These are phyloP conservation scores for Athalia rosae DNA, from an alignment of 2,888 invertebrate species.

Conservation along the genomic window DNA sequence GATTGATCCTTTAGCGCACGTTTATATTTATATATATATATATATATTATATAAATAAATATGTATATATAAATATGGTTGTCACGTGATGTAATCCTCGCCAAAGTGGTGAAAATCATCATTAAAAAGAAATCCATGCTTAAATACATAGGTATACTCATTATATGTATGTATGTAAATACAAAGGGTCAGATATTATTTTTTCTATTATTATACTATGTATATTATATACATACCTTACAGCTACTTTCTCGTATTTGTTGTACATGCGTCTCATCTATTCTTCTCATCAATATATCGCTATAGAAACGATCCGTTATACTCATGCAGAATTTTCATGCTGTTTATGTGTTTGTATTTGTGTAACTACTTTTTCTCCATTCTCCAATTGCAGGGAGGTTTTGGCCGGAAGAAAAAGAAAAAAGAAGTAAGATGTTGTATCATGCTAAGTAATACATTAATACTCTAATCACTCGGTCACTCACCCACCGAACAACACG, in stretches of 20 bases:
- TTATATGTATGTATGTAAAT: slow-evolving; percentile 31
- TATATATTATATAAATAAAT: too few species aligned
- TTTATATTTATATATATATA: slow-evolving; percentile 18
- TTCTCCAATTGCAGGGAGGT: slow-evolving; percentile 85
- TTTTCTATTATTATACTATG: slow-evolving; percentile 11
- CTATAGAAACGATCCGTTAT: slow-evolving; percentile 14
- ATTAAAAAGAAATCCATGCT: slow-evolving; percentile 27
- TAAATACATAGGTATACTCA: slow-evolving; percentile 22
- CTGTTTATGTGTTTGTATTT: slow-evolving; percentile 67
- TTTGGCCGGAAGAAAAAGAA: slow-evolving; percentile 98
- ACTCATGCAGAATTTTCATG: slow-evolving; percentile 54
- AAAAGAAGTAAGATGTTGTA: slow-evolving; percentile 93
- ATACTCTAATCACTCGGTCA: slow-evolving; percentile 42
- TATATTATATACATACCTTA: slow-evolving; percentile 30
- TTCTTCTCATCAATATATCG: slow-evolving; percentile 23
- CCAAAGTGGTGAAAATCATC: slow-evolving; percentile 4
- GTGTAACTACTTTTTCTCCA: slow-evolving; percentile 73
- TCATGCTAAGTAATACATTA: slow-evolving; percentile 70
- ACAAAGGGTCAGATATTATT: background rate
- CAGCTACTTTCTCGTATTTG: slow-evolving; percentile 17
- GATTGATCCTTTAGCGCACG: slow-evolving; percentile 32
- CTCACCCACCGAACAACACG: slow-evolving; percentile 33
- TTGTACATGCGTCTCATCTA: slow-evolving; percentile 43
- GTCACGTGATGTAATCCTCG: slow-evolving; percentile 22
- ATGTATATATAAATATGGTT: slow-evolving; percentile 1